Base-by-base conservation (phyloP, 2,113 vertebrate genomes). In the Epinephelus fuscoguttatus region DNA sequence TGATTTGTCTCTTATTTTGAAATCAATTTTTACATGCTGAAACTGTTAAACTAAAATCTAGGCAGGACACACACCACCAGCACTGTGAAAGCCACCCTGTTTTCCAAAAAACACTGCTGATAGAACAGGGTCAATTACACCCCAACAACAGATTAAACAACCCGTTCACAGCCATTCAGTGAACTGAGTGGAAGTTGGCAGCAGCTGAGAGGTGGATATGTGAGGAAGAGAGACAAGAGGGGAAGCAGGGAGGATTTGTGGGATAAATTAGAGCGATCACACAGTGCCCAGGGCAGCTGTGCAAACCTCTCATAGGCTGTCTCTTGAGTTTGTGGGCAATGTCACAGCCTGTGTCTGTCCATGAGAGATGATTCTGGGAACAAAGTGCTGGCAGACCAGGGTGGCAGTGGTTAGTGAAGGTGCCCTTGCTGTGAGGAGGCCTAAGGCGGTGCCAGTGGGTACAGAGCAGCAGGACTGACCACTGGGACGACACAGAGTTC, bases 401-500 rank as follows among this genome's bases (percentile, higher is more conserved):
- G 30, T 14, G 70, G 9, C 57, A 70, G 67, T 67, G 87, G 78
- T 80, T 83, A 69, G 78, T 71, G 53, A 87, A 89, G 91, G 88
- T 92, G 91, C 81, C 93, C 85, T 93, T 91, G 78, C 83, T 78
- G 74, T 63, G 56, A 69, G 82, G 56, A 77, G 42, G 82, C 88
- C 85, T 42, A 53, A 81, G 79, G 88, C 59, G 0, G 59, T 63
- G 85, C 84, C 86, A 64, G 66, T 15, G 73, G 80, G 87, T 80
- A 69, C 77, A 76, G 62, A 83, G 33, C 84, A 76, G 70, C 71
- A 72, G 72, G 79, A 60, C 55, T 57, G 70, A 78, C 78, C n/a
- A 55, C 37, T 15, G 52, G 84, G 55, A 79, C 61, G 66, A 75
- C 76, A 81, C 18, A 19, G 53, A 81, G 33, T 37, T 62, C 21